phyloP scores from a whole-genome alignment of 2,888 invertebrate genomes.

The Ennomos quercinarius region DNA sequence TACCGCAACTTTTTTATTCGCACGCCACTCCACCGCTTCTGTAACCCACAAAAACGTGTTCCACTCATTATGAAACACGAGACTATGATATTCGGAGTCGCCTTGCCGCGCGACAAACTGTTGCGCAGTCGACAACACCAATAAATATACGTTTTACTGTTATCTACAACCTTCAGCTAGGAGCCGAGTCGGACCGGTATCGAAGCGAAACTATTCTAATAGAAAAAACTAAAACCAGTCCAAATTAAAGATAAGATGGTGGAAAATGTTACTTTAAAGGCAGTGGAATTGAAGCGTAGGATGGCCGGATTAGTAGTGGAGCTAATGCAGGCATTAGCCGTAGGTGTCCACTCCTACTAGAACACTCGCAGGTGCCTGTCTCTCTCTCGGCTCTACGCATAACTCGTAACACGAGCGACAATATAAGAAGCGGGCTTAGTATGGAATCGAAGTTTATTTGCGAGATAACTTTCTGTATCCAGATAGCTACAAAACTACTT shows the following conservation, averaged over 20 bases:
- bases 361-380: not conserved
- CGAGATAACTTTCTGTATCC: too few species aligned
- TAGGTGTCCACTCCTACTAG: constrained; percentile 6
- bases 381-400: not conserved
- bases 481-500: too few species aligned
- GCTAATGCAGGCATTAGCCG: constrained; percentile 15
- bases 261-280: constrained; percentile 53
- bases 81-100: constrained; percentile 79
- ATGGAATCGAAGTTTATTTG: too few species aligned
- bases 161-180: constrained; percentile 59
- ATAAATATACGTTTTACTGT: constrained; percentile 82
- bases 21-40: constrained; percentile 63
- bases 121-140: constrained; percentile 69
- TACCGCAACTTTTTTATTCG: constrained; percentile 33
- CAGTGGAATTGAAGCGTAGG: constrained; percentile 47
- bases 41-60: constrained; percentile 75
- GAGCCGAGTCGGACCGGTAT: constrained; percentile 76
- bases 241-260: constrained; percentile 48
- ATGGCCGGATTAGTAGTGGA: constrained; percentile 26
- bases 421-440: too few species aligned
- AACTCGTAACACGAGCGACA: too few species aligned
- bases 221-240: constrained; percentile 80
- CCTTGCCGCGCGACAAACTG: constrained; percentile 63
- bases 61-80: constrained; percentile 82
- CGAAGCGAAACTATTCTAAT: constrained; percentile 82